Evolutionary conservation across 1,140 invertebrate species (phyloP), one percentile per base, ranked within the genome.

Genomic region (Aphidius ervi): DNA sequence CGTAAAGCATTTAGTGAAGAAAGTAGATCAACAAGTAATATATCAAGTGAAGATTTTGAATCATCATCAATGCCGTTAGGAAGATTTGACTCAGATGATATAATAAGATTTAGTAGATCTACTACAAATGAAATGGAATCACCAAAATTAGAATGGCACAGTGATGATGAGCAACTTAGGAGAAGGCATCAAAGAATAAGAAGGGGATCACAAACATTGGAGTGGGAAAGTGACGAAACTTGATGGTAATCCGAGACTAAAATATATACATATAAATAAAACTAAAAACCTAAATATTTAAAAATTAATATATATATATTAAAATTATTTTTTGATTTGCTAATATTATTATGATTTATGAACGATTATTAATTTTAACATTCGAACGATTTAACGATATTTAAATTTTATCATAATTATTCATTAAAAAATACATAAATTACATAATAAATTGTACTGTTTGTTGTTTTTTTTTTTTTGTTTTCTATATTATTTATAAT

Each of bases 201-300:
- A 40, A 63, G 68, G n/a, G 68, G 67, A 20, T 72, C 69, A 8
- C 70, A 72, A 41, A 69, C 75, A 54, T 70, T 67, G 70, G 55
- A 64, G 6, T 76, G 70, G 69, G 70, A 74, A 39, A 61, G 68
- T 40, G 71, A 70, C 31, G 67, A 74, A 43, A 74, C 71, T 57
- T 74, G 69, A 71, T 37, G 23, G 10, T 7, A 23, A 67, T 54
- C 20, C n/a, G 54, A 20, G 16, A 5, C 46, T 48, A 5, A 16
- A n/a, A 16, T 4, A 54, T n/a, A 39, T 9, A 53, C 40, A 7
- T 6, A 48, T 53, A 40, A 40, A 53, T 6, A 40, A 5, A 53
- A 4, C 31, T 9, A 4, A n/a, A 8, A 37, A 20, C 40, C 48
- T 49, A 23, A 39, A 40, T 40, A 4, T 40, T n/a, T 43, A 6